Base-by-base conservation (phyloP, 2,113 vertebrate species). In the Bufo gargarizans region DNA sequence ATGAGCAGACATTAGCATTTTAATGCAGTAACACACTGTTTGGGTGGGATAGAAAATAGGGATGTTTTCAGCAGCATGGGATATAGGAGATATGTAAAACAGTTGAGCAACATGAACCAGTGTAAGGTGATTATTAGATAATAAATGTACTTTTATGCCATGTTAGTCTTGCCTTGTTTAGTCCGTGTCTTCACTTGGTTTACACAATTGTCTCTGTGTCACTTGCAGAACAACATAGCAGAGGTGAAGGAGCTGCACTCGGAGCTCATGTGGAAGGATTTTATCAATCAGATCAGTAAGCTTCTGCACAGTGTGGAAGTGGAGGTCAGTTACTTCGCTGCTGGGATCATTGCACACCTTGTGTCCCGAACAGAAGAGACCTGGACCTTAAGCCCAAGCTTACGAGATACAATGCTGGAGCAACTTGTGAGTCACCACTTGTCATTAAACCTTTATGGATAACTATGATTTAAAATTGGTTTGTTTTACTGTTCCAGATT, bases 261-360 rank as follows among this genome's bases (percentile, higher is more conserved):
- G 45, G 97, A 99, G 89, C 93, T 99, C 86, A 99, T 99, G 98
- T 97, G 98, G 93, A 97, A 97, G 91, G 94, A 97, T 77, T 99
- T 99, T 86, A 95, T 99, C 94, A 97, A 98, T 91, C 98, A 99
- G 92, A 99, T 99, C 93, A 96, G 97, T 85, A 95, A 94, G 74
- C 92, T 99, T 86, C 91, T 99, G 88, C 97, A 98, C 93, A 99
- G 98, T 82, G 94, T 96, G 4, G 98, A 99, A 92, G 98, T 99
- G 89, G 98, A 99, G 92, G 98, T 99, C 89, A 99, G 98, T 92
- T 99, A 99, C 94, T 99, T 99, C 63, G 98, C 98, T 1, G 98
- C 98, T 50, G 97, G 98, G 77, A 99, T 99, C 90, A 97, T 99
- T 20, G 98, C 98, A 69, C 98, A 99, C 4, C 94, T 99, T 90